phyloP scores from a whole-genome alignment of 2,888 invertebrate genomes.

The Amphipyra berbera region DNA sequence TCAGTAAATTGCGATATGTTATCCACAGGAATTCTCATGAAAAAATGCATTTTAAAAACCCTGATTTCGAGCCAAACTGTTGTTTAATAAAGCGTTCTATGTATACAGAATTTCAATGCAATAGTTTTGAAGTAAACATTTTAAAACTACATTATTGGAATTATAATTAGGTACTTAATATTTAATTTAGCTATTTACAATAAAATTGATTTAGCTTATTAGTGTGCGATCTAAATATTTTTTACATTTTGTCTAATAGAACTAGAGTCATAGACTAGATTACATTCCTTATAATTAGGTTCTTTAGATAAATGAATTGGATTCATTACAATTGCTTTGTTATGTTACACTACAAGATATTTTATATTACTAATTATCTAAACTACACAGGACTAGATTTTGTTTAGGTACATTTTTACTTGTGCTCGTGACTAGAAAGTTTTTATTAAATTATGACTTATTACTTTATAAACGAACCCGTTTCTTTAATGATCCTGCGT shows the following conservation, averaged over 20 bases:
- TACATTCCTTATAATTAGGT: slow-evolving; percentile 37
- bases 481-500: too few species aligned
- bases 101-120: not conserved
- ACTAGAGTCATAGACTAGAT: slow-evolving; percentile 29
- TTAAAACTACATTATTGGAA: not conserved
- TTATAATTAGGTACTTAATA: not conserved
- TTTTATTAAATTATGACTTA: not conserved
- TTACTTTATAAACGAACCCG: too few species aligned
- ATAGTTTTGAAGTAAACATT: slow-evolving; percentile 11
- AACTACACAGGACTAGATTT: slow-evolving; percentile 38
- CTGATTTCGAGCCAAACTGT: slow-evolving; percentile 47
- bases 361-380: slow-evolving; percentile 31
- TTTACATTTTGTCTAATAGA: slow-evolving; percentile 19
- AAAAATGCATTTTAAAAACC: slow-evolving; percentile 30
- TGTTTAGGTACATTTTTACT: slow-evolving; percentile 17
- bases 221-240: slow-evolving; percentile 23
- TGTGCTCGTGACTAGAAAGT: slow-evolving; percentile 5
- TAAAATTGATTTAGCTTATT: slow-evolving; percentile 9
- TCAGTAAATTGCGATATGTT: slow-evolving; percentile 15
- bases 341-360: slow-evolving; percentile 31
- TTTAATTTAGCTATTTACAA: slow-evolving; percentile 37
- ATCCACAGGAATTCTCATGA: slow-evolving; percentile 8
- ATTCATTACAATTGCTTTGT: slow-evolving; percentile 73
- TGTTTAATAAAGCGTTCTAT: slow-evolving; percentile 19
- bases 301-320: slow-evolving; percentile 63